phyloP scores from a whole-genome alignment of 2,797 vertebrate species.

The Sphaeramia orbicularis region DNA sequence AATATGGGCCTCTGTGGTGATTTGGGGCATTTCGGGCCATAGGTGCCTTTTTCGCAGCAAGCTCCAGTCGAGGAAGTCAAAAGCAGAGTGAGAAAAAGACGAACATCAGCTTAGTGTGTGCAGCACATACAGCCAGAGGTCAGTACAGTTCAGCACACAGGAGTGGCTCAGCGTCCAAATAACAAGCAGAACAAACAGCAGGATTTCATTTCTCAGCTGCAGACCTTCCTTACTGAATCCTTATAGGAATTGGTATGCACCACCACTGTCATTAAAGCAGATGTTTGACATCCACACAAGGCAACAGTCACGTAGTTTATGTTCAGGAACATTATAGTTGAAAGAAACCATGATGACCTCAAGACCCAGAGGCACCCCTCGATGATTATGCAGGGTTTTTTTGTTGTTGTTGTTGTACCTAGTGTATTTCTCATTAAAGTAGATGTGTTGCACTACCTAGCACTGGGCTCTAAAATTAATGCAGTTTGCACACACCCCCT shows the following conservation, averaged over 20 bases:
- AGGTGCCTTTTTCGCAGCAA: slow-evolving; percentile 15
- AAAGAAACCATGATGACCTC: no score
- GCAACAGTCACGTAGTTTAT: neutral
- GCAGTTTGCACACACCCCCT: no score
- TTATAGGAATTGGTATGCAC: slow-evolving; percentile 5
- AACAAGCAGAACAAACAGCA: slow-evolving; percentile 61
- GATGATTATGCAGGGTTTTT: no score
- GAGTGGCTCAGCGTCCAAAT: slow-evolving; percentile 43
- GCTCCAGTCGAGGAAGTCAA: slow-evolving; percentile 2
- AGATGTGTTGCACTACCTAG: no score
- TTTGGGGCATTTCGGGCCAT: neutral
- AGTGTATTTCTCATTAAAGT: no score
- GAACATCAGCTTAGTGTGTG: slow-evolving; percentile 34
- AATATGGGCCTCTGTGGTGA: slow-evolving; percentile 7
- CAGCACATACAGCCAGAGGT: slow-evolving; percentile 43
- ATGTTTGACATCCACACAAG: slow-evolving; percentile 1
- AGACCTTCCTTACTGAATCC: slow-evolving; percentile 24
- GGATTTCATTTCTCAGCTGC: slow-evolving; percentile 29
- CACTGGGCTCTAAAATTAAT: no score
- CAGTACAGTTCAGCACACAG: slow-evolving; percentile 49
- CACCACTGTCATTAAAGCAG: slow-evolving; percentile 6
- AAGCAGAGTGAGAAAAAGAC: slow-evolving; percentile 30
- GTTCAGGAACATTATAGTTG: neutral
- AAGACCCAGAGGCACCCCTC: no score
- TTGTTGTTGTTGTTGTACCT: no score